These are phyloP conservation scores for Gymnopithys bicolor DNA, from an alignment of 2,797 vertebrate species.

Conservation along the genomic window DNA sequence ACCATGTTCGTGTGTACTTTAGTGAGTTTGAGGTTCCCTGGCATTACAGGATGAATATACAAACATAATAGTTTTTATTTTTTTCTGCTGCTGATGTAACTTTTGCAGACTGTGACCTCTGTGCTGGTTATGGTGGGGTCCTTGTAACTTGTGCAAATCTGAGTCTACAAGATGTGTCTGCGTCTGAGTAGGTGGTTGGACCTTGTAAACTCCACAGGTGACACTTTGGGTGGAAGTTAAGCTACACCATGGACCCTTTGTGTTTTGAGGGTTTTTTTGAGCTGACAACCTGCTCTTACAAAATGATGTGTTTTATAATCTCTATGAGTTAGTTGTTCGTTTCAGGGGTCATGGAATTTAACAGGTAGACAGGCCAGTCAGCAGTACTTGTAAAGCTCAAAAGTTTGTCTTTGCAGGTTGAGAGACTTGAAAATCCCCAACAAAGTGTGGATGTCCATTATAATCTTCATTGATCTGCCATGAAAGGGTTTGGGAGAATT, in stretches of 20 bases:
- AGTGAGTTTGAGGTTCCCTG: background rate
- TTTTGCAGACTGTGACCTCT: background rate
- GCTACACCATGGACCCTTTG: background rate
- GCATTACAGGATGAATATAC: background rate
- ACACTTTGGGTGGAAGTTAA: background rate
- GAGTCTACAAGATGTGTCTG: background rate
- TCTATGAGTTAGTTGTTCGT: constrained; percentile 35
- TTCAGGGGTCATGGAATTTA: constrained; percentile 51
- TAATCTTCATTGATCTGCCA: background rate
- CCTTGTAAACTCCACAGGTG: background rate
- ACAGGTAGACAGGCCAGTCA: background rate
- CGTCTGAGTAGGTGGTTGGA: background rate
- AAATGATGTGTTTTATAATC: constrained; percentile 21
- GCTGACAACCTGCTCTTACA: background rate
- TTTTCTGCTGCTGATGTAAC: background rate
- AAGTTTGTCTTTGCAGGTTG: background rate
- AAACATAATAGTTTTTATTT: background rate
- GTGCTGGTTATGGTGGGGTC: background rate
- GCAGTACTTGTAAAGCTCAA: background rate
- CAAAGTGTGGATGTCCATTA: background rate
- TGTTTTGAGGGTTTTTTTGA: background rate
- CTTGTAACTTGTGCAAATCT: background rate
- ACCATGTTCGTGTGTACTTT: background rate
- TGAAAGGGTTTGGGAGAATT: background rate
- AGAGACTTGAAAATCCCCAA: background rate